Base-by-base conservation (phyloP, 2,797 vertebrate genomes). In the Dendrocincla fuliginosa region DNA sequence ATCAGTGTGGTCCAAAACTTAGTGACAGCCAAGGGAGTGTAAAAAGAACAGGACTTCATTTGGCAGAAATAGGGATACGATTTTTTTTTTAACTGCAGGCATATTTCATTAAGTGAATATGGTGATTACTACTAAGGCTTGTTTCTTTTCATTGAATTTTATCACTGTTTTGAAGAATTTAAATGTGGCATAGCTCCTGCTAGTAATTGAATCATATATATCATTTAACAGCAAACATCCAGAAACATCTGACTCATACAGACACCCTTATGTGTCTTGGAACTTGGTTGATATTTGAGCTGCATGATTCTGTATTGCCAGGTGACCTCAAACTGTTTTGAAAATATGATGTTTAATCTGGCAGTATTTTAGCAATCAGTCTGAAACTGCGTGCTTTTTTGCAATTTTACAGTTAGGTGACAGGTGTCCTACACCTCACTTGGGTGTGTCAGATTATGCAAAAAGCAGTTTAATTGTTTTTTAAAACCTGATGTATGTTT, bases 11-110 rank as follows among this genome's bases (percentile, higher is more conserved):
- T 52, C 18, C 41, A 77, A 80, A 77, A 60, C 28, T 11, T 56
- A 37, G 19, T 41, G 28, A 56, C 27, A 70, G 1, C 8, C 69
- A 27, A 24, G 56, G 4, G 1, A 1, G 1, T 10, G 2, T 47
- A 50, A 12, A 2, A 79, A 61, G 13, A 57, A 70, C 15, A 8
- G 33, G 2, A 10, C 28, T 37, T 57, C 37, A 50, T 20, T 64
- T 68, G 12, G 24, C 12, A 52, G 24, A 50, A 81, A n/a, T 52
- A n/a, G 53, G 16, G 5, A 47, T 56, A 7, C 1, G 18, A 10
- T 56, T 39, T 28, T 32, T 33, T 5, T 24, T n/a, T 64, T n/a
- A 41, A 75, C 10, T 33, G 1, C 47, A 47, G 4, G 9, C 32
- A 44, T 37, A 65, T 73, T 87, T 80, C 16, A 41, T 11, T 10